Evolutionary conservation across 2,888 invertebrate species (phyloP), one percentile per base, ranked within the genome.

Genomic region (Eupithecia tripunctaria): DNA sequence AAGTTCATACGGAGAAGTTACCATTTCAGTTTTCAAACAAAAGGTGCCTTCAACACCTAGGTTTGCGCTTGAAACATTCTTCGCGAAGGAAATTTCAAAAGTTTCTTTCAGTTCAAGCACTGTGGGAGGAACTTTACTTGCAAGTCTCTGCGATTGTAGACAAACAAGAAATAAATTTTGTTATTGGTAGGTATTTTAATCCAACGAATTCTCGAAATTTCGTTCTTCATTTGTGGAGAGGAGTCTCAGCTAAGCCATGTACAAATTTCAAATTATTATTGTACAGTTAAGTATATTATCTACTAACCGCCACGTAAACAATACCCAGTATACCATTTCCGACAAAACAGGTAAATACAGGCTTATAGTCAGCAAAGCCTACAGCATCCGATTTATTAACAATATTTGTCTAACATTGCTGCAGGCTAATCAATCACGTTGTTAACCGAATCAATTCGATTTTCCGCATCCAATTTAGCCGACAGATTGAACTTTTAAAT

Each of bases 11-110:
- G 18, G 21, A 21, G 2, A 25, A 56, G 25, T 21, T 56, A 25
- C 14, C 12, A 56, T 56, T 56, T 56, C 21, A 56, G 25, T 56
- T 56, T 56, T 56, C 56, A 56, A n/a, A 56, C 56, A 56, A 56
- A 51, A 21, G 56, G 25, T 25, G 56, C 1, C 5, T 25, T 56
- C 56, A 25, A 25, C 25, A 25, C 56, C 47, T 21, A 51, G 51
- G 51, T 21, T 25, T 25, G 56, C 21, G 51, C 25, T 56, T n/a
- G 25, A 56, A 56, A 51, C 21, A 56, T 56, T 56, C 25, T 21
- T 51, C 21, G 47, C n/a, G 10, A 21, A 21, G n/a, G 56, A 56
- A 56, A 56, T 56, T 56, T 56, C 25, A 14, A n/a, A 51, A 56
- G 25, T 56, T 56, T 56, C 21, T 14, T 25, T 56, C 14, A 56